Base-by-base conservation (phyloP, 2,113 vertebrate genomes). In the Syrmaticus mikado region DNA sequence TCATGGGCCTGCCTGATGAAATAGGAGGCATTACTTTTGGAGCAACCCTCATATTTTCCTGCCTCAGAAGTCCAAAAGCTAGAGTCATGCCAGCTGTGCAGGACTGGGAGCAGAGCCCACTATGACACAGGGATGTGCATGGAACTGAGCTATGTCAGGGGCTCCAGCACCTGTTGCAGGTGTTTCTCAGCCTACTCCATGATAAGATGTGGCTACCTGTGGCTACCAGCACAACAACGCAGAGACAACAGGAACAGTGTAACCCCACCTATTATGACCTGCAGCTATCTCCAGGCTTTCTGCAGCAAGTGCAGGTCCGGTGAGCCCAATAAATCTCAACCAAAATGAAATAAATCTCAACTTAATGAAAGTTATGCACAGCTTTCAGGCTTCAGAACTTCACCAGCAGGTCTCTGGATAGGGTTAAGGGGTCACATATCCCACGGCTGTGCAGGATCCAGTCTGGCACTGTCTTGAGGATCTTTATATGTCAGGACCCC, bases 41-140 rank as follows among this genome's bases (percentile, higher is more conserved):
- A 55, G 27, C 52, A 55, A 16, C 8, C 52, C 28, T 30, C 52
- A 55, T 30, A 30, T 55, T 27, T 22, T 20, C 50, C 50, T 43
- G 11, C 71, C 9, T 25, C 2, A 1, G 32, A 20, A 34, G 48
- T 10, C 34, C 19, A 17, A 22, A 25, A 2, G 34, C 38, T 86
- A 38, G 62, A 72, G 28, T 11, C 28, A 2, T 0, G 28, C 27
- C 1, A 0, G 64, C 43, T 32, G 28, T 22, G 82, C 34, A n/a
- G 38, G 11, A 6, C 12, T 55, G 65, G 24, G 13, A n/a, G 27
- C 25, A 19, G 34, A 73, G 8, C 4, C 5, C 1, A 1, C 27
- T 9, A 11, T 0, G 0, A 17, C 10, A 21, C 21, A 12, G 13
- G 48, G 22, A 13, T n/a, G 46, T 10, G 34, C 67, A 6, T 15